These are phyloP conservation scores for Polyommatus iphigenia DNA, from an alignment of 2,888 invertebrate species.

Conservation along the genomic window DNA sequence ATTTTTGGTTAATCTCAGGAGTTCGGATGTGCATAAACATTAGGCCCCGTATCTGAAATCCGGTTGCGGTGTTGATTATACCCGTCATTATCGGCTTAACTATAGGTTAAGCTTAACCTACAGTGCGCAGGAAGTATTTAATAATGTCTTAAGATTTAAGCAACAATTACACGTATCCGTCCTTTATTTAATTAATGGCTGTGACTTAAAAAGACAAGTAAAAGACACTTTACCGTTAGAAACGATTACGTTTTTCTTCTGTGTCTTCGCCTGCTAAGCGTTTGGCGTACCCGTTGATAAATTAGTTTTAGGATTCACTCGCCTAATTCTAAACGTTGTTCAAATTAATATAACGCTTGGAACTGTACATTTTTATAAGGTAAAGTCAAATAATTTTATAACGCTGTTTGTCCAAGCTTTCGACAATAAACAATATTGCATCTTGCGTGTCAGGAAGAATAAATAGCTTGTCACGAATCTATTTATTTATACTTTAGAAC, in stretches of 20 bases:
- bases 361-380: too few species aligned
- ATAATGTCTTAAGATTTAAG: not conserved
- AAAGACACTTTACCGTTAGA: not conserved
- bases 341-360: too few species aligned
- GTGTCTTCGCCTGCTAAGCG: not conserved
- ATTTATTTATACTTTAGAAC: not conserved
- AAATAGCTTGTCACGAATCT: not conserved
- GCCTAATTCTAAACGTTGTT: too few species aligned
- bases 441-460: not conserved
- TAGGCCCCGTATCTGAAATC: not conserved
- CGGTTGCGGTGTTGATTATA: constrained; percentile 10
- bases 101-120: too few species aligned
- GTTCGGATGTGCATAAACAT: constrained; percentile 1
- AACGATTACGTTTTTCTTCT: not conserved
- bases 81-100: not conserved
- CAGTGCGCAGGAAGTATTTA: not conserved
- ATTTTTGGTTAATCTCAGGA: not conserved
- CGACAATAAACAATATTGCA: not conserved
- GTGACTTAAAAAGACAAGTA: not conserved
- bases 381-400: too few species aligned
- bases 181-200: not conserved
- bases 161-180: not conserved
- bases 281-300: too few species aligned
- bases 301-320: too few species aligned
- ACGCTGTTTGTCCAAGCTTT: too few species aligned